Conservation (phyloP, 2,113 vertebrate genomes). For the Apaloderma vittatum region DNA sequence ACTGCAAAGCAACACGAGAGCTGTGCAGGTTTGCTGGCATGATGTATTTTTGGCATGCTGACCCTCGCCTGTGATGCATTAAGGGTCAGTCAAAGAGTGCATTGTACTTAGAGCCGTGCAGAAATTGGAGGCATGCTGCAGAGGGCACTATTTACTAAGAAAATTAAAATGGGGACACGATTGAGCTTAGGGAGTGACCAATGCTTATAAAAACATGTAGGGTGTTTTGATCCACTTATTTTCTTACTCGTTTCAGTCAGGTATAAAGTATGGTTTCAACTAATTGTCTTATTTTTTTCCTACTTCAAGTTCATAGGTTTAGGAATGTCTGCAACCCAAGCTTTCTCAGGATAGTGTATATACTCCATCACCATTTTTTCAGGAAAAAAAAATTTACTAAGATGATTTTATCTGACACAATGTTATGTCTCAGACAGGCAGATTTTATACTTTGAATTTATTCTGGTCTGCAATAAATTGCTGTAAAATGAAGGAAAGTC, state of each 20-base stretch:
- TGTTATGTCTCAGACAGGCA: not conserved
- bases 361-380: not conserved
- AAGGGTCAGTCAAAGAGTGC: not conserved
- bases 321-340: not conserved
- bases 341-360: not conserved
- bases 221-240: not conserved
- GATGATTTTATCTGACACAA: not conserved
- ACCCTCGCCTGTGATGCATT: not conserved
- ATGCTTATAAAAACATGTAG: not conserved
- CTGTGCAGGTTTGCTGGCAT: not conserved
- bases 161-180: not conserved
- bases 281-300: not conserved
- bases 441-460: not conserved
- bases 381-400: not conserved
- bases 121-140: constrained; percentile 40
- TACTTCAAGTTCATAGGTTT: not conserved
- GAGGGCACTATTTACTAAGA: constrained; percentile 76
- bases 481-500: constrained; percentile 32
- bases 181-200: not conserved
- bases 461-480: constrained; percentile 30
- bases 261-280: not conserved
- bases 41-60: not conserved
- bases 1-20: not conserved
- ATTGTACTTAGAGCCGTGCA: not conserved
- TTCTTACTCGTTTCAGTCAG: not conserved